These are phyloP conservation scores for Aurelia sp. DNA, from an alignment of 30 jellyfish, hydroid and myxozoan genomes.

Conservation along the genomic window DNA sequence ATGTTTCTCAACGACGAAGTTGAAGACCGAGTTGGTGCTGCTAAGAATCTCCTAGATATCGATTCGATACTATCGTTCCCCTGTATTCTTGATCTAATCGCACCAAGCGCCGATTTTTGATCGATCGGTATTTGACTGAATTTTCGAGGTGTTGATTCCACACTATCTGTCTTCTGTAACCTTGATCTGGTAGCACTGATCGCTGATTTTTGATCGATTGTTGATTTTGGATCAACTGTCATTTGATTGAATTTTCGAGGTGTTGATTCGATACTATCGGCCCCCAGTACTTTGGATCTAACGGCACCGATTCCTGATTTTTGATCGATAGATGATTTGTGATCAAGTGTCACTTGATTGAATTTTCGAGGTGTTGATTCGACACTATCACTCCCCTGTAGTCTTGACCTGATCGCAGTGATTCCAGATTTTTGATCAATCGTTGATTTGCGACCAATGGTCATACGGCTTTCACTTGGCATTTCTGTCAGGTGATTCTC, in stretches of 20 bases:
- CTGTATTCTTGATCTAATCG: not conserved
- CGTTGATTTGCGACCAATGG: too few relatives aligned
- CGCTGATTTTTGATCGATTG: not conserved
- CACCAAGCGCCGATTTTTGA: not conserved
- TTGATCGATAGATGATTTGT: not conserved
- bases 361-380: not conserved
- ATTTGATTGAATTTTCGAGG: too few relatives aligned
- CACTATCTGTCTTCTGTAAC: not conserved
- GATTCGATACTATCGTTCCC: not conserved
- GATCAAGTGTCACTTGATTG: too few relatives aligned
- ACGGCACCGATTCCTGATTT: not conserved
- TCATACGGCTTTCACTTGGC: too few relatives aligned
- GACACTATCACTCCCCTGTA: not conserved
- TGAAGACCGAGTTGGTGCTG: not conserved
- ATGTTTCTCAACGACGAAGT: not conserved
- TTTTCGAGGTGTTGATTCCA: not conserved
- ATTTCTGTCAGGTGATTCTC: conserved; percentile 1
- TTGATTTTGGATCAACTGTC: too few relatives aligned
- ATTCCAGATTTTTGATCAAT: not conserved
- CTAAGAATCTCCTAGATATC: not conserved
- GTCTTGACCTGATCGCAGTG: not conserved
- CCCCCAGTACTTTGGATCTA: not conserved
- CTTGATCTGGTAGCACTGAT: not conserved
- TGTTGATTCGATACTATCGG: not conserved
- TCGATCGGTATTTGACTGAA: too few relatives aligned